These are phyloP conservation scores for Ornithoptera priamus DNA, from an alignment of 2,888 invertebrate species.

Conservation along the genomic window DNA sequence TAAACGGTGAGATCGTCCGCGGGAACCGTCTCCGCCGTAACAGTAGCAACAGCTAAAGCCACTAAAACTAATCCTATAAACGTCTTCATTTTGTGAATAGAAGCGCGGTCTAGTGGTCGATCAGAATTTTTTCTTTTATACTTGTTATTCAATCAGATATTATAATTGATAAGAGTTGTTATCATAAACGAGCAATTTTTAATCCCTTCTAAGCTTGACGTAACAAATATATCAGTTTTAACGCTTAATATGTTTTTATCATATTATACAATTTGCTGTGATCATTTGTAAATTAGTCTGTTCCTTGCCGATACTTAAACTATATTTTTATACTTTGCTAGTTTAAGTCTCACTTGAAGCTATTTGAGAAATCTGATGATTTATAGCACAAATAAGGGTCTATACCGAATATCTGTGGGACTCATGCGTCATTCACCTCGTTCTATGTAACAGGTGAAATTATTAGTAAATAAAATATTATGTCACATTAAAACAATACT, in stretches of 20 bases:
- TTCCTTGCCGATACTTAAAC: no score
- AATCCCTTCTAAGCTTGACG: neutral
- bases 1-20: constrained; percentile 38
- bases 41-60: constrained; percentile 39
- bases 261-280: neutral
- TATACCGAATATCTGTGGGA: no score
- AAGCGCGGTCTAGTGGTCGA: neutral
- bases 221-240: neutral
- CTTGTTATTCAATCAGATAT: neutral
- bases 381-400: no score
- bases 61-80: constrained; percentile 34
- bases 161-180: neutral
- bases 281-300: no score
- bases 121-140: constrained; percentile 4
- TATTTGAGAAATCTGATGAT: no score
- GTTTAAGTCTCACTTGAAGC: no score
- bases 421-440: no score
- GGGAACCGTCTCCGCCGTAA: constrained; percentile 32
- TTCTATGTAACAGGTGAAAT: no score
- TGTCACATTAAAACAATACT: no score
- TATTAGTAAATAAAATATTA: no score
- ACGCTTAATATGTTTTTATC: neutral
- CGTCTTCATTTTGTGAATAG: constrained; percentile 34
- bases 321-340: no score
- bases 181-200: neutral